These are phyloP conservation scores for Lacerta viridis DNA, from an alignment of 2,797 vertebrate species.

Conservation along the genomic window DNA sequence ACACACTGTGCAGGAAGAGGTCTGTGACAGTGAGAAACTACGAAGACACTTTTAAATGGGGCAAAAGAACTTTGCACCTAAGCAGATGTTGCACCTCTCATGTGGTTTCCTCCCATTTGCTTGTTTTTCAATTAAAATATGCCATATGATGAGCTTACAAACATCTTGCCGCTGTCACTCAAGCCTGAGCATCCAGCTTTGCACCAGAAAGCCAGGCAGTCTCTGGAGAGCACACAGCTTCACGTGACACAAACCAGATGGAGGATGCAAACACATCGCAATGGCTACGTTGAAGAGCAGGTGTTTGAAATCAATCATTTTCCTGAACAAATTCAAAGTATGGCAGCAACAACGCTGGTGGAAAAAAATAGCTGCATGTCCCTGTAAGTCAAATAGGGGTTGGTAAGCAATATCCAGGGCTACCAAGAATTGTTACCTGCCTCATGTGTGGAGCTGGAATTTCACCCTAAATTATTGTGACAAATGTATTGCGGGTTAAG, in stretches of 20 bases:
- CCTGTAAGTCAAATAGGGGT: background rate
- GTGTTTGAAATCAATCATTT: too few relatives aligned
- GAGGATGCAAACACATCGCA: background rate
- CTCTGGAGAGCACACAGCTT: background rate
- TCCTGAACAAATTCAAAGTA: too few relatives aligned
- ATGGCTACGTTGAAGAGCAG: too few relatives aligned
- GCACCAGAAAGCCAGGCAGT: background rate
- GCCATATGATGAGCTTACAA: background rate
- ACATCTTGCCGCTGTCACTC: background rate
- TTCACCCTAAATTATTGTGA: too few relatives aligned
- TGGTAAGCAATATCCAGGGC: background rate
- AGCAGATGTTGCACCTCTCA: background rate
- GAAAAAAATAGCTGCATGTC: background rate
- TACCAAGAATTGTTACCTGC: background rate
- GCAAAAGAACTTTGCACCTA: background rate
- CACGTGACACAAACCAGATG: background rate
- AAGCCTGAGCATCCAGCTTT: background rate
- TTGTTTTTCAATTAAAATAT: background rate
- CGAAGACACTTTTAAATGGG: accelerated
- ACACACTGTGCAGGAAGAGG: background rate
- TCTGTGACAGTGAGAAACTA: slow-evolving; percentile 31
- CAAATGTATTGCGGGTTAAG: background rate
- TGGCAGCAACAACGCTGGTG: background rate
- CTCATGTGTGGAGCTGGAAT: too few relatives aligned
- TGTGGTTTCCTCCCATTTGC: background rate